phyloP scores from a whole-genome alignment of 2,113 vertebrate genomes.

The Speoplatyrhinus poulsoni region DNA sequence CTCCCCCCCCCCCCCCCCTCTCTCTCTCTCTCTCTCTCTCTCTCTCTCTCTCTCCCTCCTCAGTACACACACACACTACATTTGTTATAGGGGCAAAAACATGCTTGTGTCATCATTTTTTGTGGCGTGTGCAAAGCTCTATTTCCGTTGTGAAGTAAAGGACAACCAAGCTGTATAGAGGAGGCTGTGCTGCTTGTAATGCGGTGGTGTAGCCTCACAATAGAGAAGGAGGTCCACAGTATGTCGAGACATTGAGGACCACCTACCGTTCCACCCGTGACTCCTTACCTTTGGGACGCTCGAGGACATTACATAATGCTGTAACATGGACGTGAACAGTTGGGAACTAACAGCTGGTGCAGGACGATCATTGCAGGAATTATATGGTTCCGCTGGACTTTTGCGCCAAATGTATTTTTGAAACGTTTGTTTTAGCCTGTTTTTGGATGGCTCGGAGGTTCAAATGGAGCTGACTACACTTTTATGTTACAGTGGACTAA shows the following conservation, averaged over 20 bases:
- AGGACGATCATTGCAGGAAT: conserved; percentile 19
- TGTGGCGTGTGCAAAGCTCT: conserved; percentile 62
- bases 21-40: not conserved
- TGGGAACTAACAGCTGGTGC: conserved; percentile 6
- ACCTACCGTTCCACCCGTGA: conserved; percentile 28
- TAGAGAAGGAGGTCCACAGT: conserved; percentile 26
- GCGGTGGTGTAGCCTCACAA: conserved; percentile 10
- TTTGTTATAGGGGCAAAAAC: conserved; percentile 61
- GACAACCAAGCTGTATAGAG: conserved; percentile 49
- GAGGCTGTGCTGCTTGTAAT: conserved; percentile 38
- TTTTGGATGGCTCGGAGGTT: not conserved
- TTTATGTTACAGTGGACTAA: conserved; percentile 21
- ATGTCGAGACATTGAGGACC: conserved; percentile 33
- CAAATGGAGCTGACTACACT: conserved; percentile 1
- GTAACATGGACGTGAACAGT: too few species aligned
- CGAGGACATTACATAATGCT: not conserved
- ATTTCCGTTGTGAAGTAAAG: conserved; percentile 66
- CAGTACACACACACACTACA: conserved; percentile 34
- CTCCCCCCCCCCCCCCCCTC: not conserved
- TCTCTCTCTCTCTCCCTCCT: not conserved
- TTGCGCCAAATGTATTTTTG: conserved; percentile 37
- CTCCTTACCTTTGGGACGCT: conserved; percentile 51
- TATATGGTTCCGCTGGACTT: conserved; percentile 17
- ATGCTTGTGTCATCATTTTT: conserved; percentile 73
- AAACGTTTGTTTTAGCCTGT: conserved; percentile 15